phyloP scores from a whole-genome alignment of 2,113 vertebrate species.

The Oryctolagus cuniculus region DNA sequence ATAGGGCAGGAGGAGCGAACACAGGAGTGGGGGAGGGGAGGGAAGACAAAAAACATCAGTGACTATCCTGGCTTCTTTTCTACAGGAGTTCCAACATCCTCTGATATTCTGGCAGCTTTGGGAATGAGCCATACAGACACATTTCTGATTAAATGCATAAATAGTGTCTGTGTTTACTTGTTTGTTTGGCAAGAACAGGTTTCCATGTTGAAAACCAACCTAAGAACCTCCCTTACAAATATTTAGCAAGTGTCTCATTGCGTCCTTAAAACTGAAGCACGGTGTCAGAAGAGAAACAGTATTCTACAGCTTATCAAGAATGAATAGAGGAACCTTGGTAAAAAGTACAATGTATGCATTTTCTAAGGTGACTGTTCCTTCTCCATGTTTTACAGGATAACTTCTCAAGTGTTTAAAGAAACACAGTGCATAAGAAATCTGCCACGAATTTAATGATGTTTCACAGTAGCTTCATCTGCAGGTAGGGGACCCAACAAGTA shows the following conservation, averaged over 20 bases:
- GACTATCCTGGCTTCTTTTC: neutral
- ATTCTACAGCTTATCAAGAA: neutral
- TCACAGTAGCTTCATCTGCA: neutral
- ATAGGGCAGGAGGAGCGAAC: neutral
- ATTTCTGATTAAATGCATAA: neutral
- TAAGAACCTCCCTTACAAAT: constrained; percentile 2
- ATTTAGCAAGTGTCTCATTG: neutral
- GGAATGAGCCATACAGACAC: neutral
- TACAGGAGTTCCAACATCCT: neutral
- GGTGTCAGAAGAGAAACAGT: neutral
- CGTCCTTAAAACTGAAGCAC: neutral
- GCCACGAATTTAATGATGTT: neutral
- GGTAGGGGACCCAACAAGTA: neutral
- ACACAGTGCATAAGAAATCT: neutral
- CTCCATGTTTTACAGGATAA: neutral
- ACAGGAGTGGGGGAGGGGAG: too few relatives aligned
- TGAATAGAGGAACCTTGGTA: neutral
- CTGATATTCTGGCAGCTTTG: neutral
- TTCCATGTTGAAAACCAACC: neutral
- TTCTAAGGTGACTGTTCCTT: neutral
- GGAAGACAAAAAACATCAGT: neutral
- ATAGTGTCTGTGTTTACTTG: neutral
- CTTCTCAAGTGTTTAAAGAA: neutral
- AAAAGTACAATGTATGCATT: neutral
- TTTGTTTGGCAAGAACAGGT: neutral